Evolutionary conservation across 2,888 invertebrate genomes (phyloP).

Genomic region (Chalcosyrphus nemorum): DNA sequence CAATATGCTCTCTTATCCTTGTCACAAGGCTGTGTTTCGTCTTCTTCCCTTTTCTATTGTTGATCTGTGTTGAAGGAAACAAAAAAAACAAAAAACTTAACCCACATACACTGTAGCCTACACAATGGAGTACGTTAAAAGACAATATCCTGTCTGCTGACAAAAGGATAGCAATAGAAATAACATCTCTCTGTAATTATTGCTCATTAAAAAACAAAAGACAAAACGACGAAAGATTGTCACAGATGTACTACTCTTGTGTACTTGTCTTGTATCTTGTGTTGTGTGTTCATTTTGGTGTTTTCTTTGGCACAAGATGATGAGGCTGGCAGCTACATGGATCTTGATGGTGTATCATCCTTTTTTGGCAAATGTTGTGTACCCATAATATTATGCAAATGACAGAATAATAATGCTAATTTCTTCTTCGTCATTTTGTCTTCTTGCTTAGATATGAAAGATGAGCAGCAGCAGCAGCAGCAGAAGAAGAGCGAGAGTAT

Average conservation of each 20-base stretch:
- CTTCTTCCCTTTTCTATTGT: no score
- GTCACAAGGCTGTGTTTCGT: conserved; percentile 20
- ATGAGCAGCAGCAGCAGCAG: not conserved
- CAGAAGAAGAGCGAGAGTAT: not conserved
- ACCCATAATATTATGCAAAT: conserved; percentile 62
- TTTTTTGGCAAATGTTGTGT: conserved; percentile 43
- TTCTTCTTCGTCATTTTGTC: conserved; percentile 44
- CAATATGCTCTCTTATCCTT: not conserved
- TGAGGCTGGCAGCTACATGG: not conserved
- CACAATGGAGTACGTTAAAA: not conserved
- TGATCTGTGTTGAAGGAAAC: not conserved
- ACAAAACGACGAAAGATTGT: conserved; percentile 13
- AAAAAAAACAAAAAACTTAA: not conserved
- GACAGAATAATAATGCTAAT: conserved; percentile 67
- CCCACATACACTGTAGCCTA: not conserved
- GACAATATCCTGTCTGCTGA: conserved; percentile 8
- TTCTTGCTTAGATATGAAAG: conserved; percentile 1
- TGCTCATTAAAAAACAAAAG: conserved; percentile 56
- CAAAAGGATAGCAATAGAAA: conserved; percentile 23
- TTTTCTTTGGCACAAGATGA: not conserved
- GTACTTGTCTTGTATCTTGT: not conserved
- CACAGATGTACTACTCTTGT: conserved; percentile 32
- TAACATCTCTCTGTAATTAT: conserved; percentile 30
- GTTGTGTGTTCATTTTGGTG: conserved; percentile 11
- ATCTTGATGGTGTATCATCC: conserved; percentile 24